Evolutionary conservation across 64 coral and sea anemone species (phyloP).

Genomic region (Anthopleura sola): DNA sequence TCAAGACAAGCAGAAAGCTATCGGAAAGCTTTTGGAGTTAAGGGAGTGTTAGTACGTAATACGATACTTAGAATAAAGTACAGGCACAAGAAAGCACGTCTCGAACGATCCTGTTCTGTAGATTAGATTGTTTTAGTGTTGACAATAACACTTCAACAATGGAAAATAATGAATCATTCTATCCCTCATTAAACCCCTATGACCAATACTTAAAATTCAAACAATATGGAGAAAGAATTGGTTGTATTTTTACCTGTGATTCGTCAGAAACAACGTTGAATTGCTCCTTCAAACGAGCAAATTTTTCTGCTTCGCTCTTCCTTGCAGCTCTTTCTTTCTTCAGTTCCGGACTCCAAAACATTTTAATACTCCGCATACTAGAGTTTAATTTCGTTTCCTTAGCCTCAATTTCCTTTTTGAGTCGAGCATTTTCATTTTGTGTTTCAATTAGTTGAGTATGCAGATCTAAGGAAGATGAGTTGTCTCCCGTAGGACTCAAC

Average conservation of each 20-base stretch:
- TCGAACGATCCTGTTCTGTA: background rate
- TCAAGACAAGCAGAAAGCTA: background rate
- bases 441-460: slow-evolving; percentile 46
- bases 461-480: background rate
- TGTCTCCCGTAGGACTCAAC: background rate
- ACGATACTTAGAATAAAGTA: background rate
- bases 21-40: background rate
- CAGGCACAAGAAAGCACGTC: background rate
- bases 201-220: background rate
- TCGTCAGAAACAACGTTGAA: slow-evolving; percentile 83
- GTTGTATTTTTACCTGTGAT: slow-evolving; percentile 69
- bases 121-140: background rate
- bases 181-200: slow-evolving; percentile 1
- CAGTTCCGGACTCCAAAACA: slow-evolving; percentile 97
- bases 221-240: background rate
- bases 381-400: slow-evolving; percentile 95
- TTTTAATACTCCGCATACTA: slow-evolving; percentile 98
- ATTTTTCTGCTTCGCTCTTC: slow-evolving; percentile 79
- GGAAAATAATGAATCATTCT: slow-evolving; percentile 6
- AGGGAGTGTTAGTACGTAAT: slow-evolving; percentile 4
- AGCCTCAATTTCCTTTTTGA: slow-evolving; percentile 90
- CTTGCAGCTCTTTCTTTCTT: slow-evolving; percentile 95
- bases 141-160: background rate
- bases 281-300: slow-evolving; percentile 72
- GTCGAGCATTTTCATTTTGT: slow-evolving; percentile 81